These are phyloP conservation scores for Drosophila tanythrix DNA, from an alignment of 2,888 invertebrate species.

Conservation along the genomic window DNA sequence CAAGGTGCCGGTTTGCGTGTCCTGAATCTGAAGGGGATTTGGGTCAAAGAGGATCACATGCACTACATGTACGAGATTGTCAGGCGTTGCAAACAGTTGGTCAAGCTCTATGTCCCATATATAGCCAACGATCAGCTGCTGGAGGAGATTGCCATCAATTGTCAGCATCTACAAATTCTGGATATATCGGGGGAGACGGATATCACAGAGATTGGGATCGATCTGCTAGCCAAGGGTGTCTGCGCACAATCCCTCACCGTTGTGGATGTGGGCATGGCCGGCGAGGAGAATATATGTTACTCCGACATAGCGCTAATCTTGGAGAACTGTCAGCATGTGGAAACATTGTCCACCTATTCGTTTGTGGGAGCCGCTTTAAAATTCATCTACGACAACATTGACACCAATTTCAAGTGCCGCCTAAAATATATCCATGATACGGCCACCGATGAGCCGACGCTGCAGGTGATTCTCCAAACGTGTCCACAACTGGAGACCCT, in stretches of 20 bases:
- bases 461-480: constrained; percentile 87
- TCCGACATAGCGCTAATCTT: constrained; percentile 88
- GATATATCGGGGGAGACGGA: constrained; percentile 90
- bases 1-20: constrained; percentile 88
- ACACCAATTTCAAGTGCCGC: constrained; percentile 87
- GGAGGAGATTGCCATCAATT: constrained; percentile 87
- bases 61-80: constrained; percentile 87
- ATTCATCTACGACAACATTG: constrained; percentile 86
- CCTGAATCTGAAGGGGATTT: constrained; percentile 90
- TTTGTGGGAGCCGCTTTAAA: constrained; percentile 88
- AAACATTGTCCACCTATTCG: constrained; percentile 88
- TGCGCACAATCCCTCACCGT: constrained; percentile 87
- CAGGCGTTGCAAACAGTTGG: constrained; percentile 87
- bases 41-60: constrained; percentile 90
- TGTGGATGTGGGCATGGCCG: constrained; percentile 89
- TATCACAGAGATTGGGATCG: constrained; percentile 88
- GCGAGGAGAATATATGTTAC: constrained; percentile 89
- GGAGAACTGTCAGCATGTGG: constrained; percentile 88
- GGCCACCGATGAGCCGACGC: constrained; percentile 87
- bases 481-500: constrained; percentile 88
- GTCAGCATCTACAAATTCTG: constrained; percentile 87
- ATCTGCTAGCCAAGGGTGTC: constrained; percentile 86
- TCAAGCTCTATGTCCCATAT: constrained; percentile 88
- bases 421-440: constrained; percentile 89
- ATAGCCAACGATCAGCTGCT: constrained; percentile 89